These are phyloP conservation scores for Periparus ater DNA, from an alignment of 2,797 vertebrate species.

Conservation along the genomic window DNA sequence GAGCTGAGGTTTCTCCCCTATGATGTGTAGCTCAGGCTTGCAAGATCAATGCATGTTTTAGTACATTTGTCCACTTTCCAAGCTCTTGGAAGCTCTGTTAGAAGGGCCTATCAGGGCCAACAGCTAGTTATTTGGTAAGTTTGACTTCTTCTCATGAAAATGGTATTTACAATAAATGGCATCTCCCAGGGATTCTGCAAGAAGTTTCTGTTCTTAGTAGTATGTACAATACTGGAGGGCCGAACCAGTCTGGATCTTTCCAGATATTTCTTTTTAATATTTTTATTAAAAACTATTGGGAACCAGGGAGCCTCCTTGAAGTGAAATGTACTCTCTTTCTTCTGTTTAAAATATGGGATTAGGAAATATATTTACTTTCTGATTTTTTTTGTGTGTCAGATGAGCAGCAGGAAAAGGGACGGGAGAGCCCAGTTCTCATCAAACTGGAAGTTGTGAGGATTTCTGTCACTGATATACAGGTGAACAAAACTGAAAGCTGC, in stretches of 20 bases:
- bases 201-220: not conserved
- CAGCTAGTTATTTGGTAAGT: not conserved
- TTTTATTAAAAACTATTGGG: too few relatives aligned
- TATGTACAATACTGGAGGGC: not conserved
- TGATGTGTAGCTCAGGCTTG: not conserved
- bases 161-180: not conserved
- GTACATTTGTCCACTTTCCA: not conserved
- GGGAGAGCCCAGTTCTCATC: not conserved
- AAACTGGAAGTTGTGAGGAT: not conserved
- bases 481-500: not conserved
- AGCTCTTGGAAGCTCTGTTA: not conserved
- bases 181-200: not conserved
- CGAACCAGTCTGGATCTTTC: not conserved
- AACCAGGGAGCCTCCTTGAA: not conserved
- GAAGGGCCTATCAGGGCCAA: not conserved
- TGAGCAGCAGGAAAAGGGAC: not conserved
- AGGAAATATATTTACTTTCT: not conserved
- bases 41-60: not conserved
- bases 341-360: not conserved
- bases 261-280: not conserved
- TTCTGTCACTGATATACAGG: not conserved
- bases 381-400: not conserved
- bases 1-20: not conserved
- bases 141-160: not conserved
- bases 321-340: not conserved